A percentile compares a stretch with the other conserved stretches of the same genome.
Evolutionary conservation across 1,140 invertebrate species (phyloP).

Genomic region (Lepidostoma basale): DNA sequence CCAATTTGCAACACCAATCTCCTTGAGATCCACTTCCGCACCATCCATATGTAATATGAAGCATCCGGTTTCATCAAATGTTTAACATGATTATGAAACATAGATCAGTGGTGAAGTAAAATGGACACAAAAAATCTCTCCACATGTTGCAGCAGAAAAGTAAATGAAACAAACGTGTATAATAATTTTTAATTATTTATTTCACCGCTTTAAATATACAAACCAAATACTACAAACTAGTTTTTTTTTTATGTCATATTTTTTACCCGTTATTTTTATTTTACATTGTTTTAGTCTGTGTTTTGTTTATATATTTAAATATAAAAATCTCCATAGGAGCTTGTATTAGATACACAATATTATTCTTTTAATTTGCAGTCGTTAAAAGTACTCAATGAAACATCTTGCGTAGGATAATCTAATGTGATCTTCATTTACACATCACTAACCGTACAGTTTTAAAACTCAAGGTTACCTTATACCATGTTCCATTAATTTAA

Average conservation of each 20-base stretch:
- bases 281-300: slow-evolving; percentile 58
- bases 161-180: slow-evolving; percentile 52
- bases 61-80: no score
- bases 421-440: slow-evolving; percentile 43
- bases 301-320: slow-evolving; percentile 56
- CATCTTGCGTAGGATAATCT: slow-evolving; percentile 44
- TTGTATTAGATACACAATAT: slow-evolving; percentile 49
- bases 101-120: no score
- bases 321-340: slow-evolving; percentile 63
- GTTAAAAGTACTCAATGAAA: slow-evolving; percentile 47
- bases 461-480: slow-evolving; percentile 45
- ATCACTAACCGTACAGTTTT: slow-evolving; percentile 47
- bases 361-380: slow-evolving; percentile 47
- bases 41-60: no score
- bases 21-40: no score
- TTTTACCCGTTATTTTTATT: slow-evolving; percentile 58
- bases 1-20: no score
- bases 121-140: no score
- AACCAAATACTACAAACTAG: slow-evolving; percentile 61
- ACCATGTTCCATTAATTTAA: slow-evolving; percentile 42
- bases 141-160: no score
- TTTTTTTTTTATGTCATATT: slow-evolving; percentile 59
- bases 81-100: no score
- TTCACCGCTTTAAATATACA: slow-evolving; percentile 61
- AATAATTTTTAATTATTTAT: slow-evolving; percentile 64